These are phyloP conservation scores for pig (Sus scrofa) DNA, from an alignment of 2,113 vertebrate species.

Conservation along the genomic window T2T-Sscrofa CM000818.6:56140501-56141000, in stretches of 20 bases:
- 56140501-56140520: too few relatives aligned
- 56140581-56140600: not conserved
- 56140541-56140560: too few relatives aligned
- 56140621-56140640: not conserved
- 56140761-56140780: not conserved
- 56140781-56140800: not conserved
- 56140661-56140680: not conserved
- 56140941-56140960: too few relatives aligned
- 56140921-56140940: too few relatives aligned
- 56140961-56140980: not conserved
- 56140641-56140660: not conserved
- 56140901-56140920: not conserved
- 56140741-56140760: rapidly evolving
- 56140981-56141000: rapidly evolving
- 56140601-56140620: not conserved
- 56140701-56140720: not conserved
- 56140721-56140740: not conserved
- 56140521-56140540: too few relatives aligned
- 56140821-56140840: not conserved
- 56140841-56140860: too few relatives aligned
- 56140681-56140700: not conserved
- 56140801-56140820: not conserved
- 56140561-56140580: not conserved
- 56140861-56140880: not conserved
- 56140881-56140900: not conserved